Conservation (phyloP, 2,888 invertebrate genomes). For the Hirtodrosophila confusa region DNA sequence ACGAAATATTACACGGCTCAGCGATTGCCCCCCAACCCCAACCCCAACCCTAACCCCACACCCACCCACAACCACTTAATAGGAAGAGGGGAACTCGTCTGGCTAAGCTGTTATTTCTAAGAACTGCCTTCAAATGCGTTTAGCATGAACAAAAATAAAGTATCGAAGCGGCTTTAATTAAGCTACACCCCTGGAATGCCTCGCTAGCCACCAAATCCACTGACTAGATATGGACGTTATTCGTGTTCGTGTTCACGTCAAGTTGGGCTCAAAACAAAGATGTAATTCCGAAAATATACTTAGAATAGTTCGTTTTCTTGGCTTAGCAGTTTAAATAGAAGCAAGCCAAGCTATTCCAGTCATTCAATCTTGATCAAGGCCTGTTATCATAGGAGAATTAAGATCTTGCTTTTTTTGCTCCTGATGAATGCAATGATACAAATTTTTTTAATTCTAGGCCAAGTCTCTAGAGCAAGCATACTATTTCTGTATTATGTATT, state of each 20-base stretch:
- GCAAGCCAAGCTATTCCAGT: no score
- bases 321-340: no score
- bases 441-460: no score
- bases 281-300: no score
- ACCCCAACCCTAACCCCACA: not conserved
- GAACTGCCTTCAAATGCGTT: slow-evolving; percentile 44
- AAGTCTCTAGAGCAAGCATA: no score
- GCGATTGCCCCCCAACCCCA: slow-evolving; percentile 38
- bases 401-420: no score
- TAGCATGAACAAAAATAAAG: slow-evolving; percentile 43
- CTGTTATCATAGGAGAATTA: no score
- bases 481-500: no score
- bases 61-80: not conserved
- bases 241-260: not conserved
- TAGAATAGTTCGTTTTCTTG: no score
- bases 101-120: slow-evolving; percentile 45
- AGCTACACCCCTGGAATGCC: slow-evolving; percentile 7
- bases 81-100: not conserved
- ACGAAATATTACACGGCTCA: slow-evolving; percentile 64
- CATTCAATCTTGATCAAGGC: no score
- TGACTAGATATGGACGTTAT: slow-evolving; percentile 8
- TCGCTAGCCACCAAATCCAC: slow-evolving; percentile 1
- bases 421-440: no score
- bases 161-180: slow-evolving; percentile 57
- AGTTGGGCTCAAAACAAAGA: no score